Conservation (phyloP, 2,888 invertebrate species). For the Camptogramma bilineatum region DNA sequence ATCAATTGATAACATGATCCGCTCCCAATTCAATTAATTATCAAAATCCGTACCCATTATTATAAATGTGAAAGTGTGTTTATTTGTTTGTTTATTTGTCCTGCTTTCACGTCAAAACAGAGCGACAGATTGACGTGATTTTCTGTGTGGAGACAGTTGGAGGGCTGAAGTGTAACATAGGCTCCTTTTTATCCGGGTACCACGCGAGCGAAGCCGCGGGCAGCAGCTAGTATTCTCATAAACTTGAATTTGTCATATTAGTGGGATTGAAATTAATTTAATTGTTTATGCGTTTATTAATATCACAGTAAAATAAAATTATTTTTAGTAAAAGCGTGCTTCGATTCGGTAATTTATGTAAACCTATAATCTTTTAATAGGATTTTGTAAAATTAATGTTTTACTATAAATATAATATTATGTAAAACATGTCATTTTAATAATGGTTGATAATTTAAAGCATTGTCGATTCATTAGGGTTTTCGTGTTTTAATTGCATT, state of each 20-base stretch:
- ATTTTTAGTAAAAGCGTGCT: slow-evolving; percentile 11
- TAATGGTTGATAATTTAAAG: neutral
- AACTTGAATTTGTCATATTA: neutral
- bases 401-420: neutral
- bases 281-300: neutral
- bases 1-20: neutral
- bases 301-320: neutral
- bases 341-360: slow-evolving; percentile 10
- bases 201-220: no score
- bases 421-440: neutral
- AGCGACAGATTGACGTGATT: no score
- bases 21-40: neutral
- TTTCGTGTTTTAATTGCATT: no score
- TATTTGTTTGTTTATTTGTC: no score
- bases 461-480: neutral
- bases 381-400: slow-evolving; percentile 19
- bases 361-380: slow-evolving; percentile 20
- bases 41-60: no score
- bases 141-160: no score
- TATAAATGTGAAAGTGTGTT: no score
- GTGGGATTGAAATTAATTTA: neutral
- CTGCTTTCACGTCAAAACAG: no score
- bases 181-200: no score
- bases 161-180: no score
- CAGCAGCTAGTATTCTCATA: neutral